Base-by-base conservation (phyloP, 2,113 vertebrate species). In the Oriolus oriolus region DNA sequence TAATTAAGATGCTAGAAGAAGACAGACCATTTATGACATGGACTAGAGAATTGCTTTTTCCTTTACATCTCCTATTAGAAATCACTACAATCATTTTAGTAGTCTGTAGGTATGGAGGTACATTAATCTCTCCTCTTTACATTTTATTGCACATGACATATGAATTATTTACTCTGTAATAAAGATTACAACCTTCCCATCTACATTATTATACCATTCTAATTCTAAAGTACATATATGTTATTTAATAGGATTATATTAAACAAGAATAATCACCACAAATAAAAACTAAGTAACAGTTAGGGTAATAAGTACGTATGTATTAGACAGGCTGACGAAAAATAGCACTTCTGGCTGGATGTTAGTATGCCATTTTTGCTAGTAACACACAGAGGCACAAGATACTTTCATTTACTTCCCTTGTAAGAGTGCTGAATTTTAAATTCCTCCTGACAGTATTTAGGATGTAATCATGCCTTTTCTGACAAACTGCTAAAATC, bases 401-500 rank as follows among this genome's bases (percentile, higher is more conserved):
- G 63, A 61, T 52, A 85, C 35, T 39, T 95, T 11, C 16, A 73
- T 75, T 71, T 85, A 96, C 60, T 84, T 94, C 42, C 65, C 57
- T 69, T 70, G 82, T 79, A 93, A 64, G 69, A 91, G 71, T 57
- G 54, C 80, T 86, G 90, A 83, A 95, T 90, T 88, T 91, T 68
- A 91, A 78, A 87, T 87, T 89, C 90, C 90, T 87, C 75, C 60
- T 19, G 22, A 96, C 74, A 88, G 57, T 33, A 63, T 54, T 57
- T 65, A 84, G 85, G 78, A 93, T 95, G 41, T 26, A 80, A 87
- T 53, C 6, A 94, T 83, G 90, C 69, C 42, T 84, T 87, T 83
- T 89, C 73, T 97, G 88, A 96, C 47, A 92, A 83, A 97, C 86
- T 81, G 82, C 89, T 95, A 91, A 97, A 97, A 96, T 94, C 68